Percentiles rank a stretch among this genome's conserved stretches.
These are phyloP conservation scores for Samia ricini DNA, from an alignment of 1,140 invertebrate genomes.

Conservation along the genomic window DNA sequence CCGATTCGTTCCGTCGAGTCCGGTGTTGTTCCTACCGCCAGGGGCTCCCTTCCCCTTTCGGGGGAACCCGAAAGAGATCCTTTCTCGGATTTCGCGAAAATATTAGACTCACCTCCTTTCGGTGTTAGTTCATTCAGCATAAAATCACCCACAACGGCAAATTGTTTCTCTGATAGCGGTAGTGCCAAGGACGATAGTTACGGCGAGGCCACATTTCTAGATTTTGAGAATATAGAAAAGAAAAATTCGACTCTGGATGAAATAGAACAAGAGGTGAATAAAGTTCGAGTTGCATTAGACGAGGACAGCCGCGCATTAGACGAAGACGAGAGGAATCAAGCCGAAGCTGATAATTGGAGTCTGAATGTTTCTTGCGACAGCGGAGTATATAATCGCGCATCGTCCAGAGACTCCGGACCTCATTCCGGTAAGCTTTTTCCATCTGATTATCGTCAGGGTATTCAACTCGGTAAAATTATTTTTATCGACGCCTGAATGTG, in stretches of 20 bases:
- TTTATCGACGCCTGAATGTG: conserved; percentile 41
- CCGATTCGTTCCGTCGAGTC: conserved; percentile 65
- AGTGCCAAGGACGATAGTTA: conserved; percentile 54
- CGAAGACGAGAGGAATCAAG: conserved; percentile 65
- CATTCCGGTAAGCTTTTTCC: conserved; percentile 66
- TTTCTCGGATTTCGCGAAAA: conserved; percentile 40
- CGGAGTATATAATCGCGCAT: conserved; percentile 78
- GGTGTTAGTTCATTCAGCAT: conserved; percentile 33
- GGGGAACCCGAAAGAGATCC: conserved; percentile 56
- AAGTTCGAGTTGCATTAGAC: conserved; percentile 72
- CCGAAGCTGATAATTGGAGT: conserved; percentile 72
- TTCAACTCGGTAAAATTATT: conserved; percentile 51
- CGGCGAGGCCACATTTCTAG: conserved; percentile 68
- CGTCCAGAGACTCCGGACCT: conserved; percentile 77
- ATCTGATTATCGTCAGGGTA: conserved; percentile 31
- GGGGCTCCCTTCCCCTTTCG: conserved; percentile 31
- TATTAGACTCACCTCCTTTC: conserved; percentile 50
- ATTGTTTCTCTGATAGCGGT: conserved; percentile 33
- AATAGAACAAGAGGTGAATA: conserved; percentile 73
- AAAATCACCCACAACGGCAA: conserved; percentile 30
- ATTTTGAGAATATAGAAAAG: conserved; percentile 59
- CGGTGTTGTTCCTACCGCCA: conserved; percentile 57
- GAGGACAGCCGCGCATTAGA: conserved; percentile 70
- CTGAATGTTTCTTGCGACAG: conserved; percentile 77
- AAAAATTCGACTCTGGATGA: conserved; percentile 68